Base-by-base conservation (phyloP, 2,113 vertebrate genomes). In the Cyrtonyx montezumae region DNA sequence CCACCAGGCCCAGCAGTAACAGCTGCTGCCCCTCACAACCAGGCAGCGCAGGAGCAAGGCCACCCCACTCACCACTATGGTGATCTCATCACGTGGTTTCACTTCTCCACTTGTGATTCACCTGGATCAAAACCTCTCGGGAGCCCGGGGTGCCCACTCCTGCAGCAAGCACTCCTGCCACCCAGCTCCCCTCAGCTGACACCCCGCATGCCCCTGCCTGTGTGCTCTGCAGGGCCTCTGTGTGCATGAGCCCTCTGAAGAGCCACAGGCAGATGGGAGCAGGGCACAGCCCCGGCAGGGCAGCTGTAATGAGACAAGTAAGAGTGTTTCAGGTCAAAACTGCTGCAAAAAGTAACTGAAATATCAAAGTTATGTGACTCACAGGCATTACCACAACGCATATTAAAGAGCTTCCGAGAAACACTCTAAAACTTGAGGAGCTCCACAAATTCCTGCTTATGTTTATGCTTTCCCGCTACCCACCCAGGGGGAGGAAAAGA, bases 331-430 rank as follows among this genome's bases (percentile, higher is more conserved):
- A 78, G 77, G 59, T 83, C 63, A 93, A 48, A 88, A 88, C 71
- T 67, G 82, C 23, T 91, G 49, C 91, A 95, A 94, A 94, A 87
- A 75, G 49, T 45, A 73, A 43, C 53, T 42, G 48, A 76, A 92
- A 59, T 11, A 46, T 0, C 43, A 82, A 14, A 77, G 18, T 11
- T 26, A 34, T 40, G 22, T 34, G 53, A 34, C 67, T 49, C 63
- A 45, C 17, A 67, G 75, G 30, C 42, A 36, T 62, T 34, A 51
- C 22, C 46, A 36, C 51, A 75, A 59, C 18, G 13, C 20, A 8
- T 20, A 23, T 3, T 37, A 26, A 66, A 84, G 45, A 85, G 46
- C 59, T 43, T 79, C 48, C 16, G 14, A 34, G 89, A 83, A 18
- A 0, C 32, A 49, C 16, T 48, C 48, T 5, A 55, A 21, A 11